Evolutionary conservation across 2,113 vertebrate genomes (phyloP), one percentile per base, ranked within the genome.

Genomic region (Carlito syrichta): DNA sequence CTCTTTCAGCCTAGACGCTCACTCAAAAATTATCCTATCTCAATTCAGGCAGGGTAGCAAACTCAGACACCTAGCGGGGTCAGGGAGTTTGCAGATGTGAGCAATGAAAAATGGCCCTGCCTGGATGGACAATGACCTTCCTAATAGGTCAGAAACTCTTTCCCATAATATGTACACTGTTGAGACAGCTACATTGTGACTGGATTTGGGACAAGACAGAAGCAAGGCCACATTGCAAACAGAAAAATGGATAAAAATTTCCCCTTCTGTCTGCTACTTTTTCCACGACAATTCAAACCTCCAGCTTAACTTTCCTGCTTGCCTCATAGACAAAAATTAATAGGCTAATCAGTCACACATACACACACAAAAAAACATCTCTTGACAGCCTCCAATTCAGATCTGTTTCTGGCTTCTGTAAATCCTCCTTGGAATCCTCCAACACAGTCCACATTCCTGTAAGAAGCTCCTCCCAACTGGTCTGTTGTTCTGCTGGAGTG

Each of bases 401-500:
- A 20, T 23, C 1, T 45, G 2, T 8, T n/a, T 62, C 43, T 3
- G 6, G 27, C 10, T 62, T 81, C 14, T 56, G 45, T 79, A 43
- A 27, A 6, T 50, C n/a, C 1, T 76, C 6, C 11, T 60, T 30
- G 5, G 40, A 85, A 77, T 43, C 14, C 16, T 69, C 27, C 48
- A 30, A 6, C 19, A 27, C 5, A 68, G 22, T 35, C 35, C 20
- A 16, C 17, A 32, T 25, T 8, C 58, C 13, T 66, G 1, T 50
- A 40, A n/a, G 68, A 60, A 88, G n/a, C 40, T 52, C 14, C 38
- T 86, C 8, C 9, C 0, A 4, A 20, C 1, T 4, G 12, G 6
- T 13, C 7, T 11, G 9, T 6, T 1, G 2, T 30, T 81, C 22
- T 58, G 35, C 0, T 0, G 19, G 20, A 32, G 4, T 60, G 22